Base-by-base conservation (phyloP, 2,888 invertebrate genomes). In the Cephus nigrinus region DNA sequence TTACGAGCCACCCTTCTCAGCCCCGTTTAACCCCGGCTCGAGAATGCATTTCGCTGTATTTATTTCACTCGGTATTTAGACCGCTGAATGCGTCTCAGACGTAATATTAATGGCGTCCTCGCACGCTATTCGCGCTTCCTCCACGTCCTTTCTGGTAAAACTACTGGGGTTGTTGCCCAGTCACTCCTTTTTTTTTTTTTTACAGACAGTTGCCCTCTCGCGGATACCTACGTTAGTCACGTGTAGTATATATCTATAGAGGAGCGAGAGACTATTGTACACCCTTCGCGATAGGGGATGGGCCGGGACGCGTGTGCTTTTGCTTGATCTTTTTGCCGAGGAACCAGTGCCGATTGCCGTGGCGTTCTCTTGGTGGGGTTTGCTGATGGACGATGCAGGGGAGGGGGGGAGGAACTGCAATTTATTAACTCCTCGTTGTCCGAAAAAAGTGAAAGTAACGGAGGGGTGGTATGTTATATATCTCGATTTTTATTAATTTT, bases 71-170 rank as follows among this genome's bases (percentile, higher is more conserved):
- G 33, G 72, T 35, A n/a, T 73, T 73, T 40, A 31, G 76, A 73
- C 11, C 68, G 32, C 34, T 15, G 76, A 68, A 55, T 33, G 34
- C 76, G 40, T 74, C 68, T 15, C 12, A 33, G 74, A 73, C 32
- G 31, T 23, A 71, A 73, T 35, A 73, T 76, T 73, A 76, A 76
- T 34, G 73, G 76, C 40, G 33, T 74, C n/a, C 32, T 34, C 15
- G 33, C 76, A 76, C 76, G 74, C 74, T n/a, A 74, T n/a, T 74
- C 15, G 36, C 74, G n/a, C 34, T 12, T 74, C 74, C 35, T 33
- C 23, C 11, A n/a, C 36, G 4, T 12, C 31, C 40, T 55, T 23
- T 55, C 40, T 23, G 40, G 5, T 55, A 2, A 23, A 55, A 23
- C 40, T 55, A 9, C 40, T 4, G 40, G 40, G 31, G 23, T 32